Evolutionary conservation across 2,797 vertebrate species (phyloP), one percentile per base, ranked within the genome.

Genomic region (Streptopelia turtur): DNA sequence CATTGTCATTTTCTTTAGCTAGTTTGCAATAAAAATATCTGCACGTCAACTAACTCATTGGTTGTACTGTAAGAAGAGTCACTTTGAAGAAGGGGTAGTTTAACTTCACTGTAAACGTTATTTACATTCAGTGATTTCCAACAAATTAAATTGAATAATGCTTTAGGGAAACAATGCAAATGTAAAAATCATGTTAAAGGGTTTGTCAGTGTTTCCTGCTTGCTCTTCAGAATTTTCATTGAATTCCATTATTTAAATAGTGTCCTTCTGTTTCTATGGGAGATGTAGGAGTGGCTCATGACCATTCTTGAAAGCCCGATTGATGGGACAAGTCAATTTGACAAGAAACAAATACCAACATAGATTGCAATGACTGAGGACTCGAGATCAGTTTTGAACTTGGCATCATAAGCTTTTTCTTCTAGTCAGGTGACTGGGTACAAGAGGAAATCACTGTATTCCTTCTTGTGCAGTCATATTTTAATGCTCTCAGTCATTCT

Each of bases 1-100:
- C 1, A 1, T 13, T 53, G n/a, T 13, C 1, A 5, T 80, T 53
- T 81, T 47, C 11, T 27, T 2, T 39, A 12, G 35, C 9, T n/a
- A 6, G 7, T 30, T 89, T 8, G 9, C 21, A 5, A 4, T 50
- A 50, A 50, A 53, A 69, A 65, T 69, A 8, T 1, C 4, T 6
- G 5, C 1, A 0, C 22, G 5, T 14, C 52, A 30, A 0, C 9
- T 25, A 18, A 50, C 35, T 83, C 47, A 10, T 33, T 82, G 37
- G 33, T 81, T 77, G 11, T 33, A 7, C 35, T 82, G 3, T 74
- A 22, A 55, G 8, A 37, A 20, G 16, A 63, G 30, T 24, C 16
- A 20, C 60, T 86, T 59, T 83, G 64, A 66, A 70, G 69, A 37
- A 70, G 11, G 10, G 14, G 3, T 59, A 24, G 30, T 50, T 77